A percentile compares a stretch with the other conserved stretches of the same genome.
Evolutionary conservation across 2,797 vertebrate genomes (phyloP).

Genomic region (Simalia tracyae): DNA sequence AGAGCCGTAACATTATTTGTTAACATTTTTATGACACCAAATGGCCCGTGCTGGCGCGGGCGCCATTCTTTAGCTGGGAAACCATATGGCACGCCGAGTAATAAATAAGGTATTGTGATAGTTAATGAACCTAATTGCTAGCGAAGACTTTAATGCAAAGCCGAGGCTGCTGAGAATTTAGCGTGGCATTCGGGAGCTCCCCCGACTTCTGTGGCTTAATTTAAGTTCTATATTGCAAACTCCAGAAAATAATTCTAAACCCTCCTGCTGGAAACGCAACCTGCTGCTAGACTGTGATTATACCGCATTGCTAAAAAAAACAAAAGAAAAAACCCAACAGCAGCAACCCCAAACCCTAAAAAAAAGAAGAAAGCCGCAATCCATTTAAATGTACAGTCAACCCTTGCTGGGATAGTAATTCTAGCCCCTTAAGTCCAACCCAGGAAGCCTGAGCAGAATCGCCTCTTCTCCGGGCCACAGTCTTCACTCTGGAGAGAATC

Average conservation of each 20-base stretch:
- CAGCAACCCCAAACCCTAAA: not conserved
- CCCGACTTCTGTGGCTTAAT: conserved; percentile 87
- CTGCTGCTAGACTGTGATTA: conserved; percentile 87
- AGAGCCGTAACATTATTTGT: conserved; percentile 84
- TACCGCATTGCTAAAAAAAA: conserved; percentile 82
- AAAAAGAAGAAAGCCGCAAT: conserved; percentile 65
- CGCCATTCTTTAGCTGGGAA: conserved; percentile 82
- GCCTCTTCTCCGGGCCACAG: not conserved
- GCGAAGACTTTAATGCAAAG: conserved; percentile 82
- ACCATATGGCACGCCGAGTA: conserved; percentile 82
- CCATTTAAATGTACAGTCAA: conserved; percentile 83
- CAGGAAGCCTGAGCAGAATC: not conserved
- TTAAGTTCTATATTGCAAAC: conserved; percentile 89
- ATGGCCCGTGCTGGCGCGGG: conserved; percentile 80
- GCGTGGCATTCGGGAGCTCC: conserved; percentile 82
- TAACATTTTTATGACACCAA: conserved; percentile 86
- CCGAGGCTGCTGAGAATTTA: conserved; percentile 85
- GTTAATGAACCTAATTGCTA: conserved; percentile 87
- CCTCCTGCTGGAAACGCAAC: conserved; percentile 85
- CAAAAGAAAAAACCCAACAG: conserved; percentile 40
- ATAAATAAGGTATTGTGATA: conserved; percentile 89
- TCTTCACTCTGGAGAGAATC: not conserved
- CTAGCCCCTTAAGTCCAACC: not conserved
- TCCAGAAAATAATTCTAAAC: conserved; percentile 86
- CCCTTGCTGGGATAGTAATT: conserved; percentile 68